phyloP scores from a whole-genome alignment of 2,888 invertebrate species.

The Eulithis testata region DNA sequence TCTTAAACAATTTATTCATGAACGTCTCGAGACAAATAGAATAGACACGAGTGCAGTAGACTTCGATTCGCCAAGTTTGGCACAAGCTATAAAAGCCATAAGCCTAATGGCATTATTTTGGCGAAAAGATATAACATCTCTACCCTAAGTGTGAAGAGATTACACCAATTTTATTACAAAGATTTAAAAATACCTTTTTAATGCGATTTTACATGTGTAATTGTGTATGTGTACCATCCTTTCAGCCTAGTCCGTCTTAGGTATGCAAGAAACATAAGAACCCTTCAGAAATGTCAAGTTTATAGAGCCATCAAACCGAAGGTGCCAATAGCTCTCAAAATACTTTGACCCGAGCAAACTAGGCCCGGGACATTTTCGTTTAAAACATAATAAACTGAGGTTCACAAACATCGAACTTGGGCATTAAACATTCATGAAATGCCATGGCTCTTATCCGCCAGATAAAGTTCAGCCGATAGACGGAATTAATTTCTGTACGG shows the following conservation, averaged over 20 bases:
- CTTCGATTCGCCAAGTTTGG: not conserved
- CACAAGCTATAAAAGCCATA: conserved; percentile 1
- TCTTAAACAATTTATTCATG: too few relatives aligned
- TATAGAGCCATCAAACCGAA: conserved; percentile 6
- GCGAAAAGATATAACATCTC: not conserved
- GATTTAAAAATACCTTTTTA: too few relatives aligned
- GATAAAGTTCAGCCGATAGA: conserved; percentile 45
- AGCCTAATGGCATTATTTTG: conserved; percentile 5
- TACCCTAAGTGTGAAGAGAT: not conserved
- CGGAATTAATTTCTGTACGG: conserved; percentile 40
- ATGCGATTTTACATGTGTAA: too few relatives aligned
- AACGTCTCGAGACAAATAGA: too few relatives aligned
- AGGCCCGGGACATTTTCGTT: conserved; percentile 19
- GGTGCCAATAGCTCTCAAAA: conserved; percentile 18
- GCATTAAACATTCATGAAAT: conserved; percentile 45
- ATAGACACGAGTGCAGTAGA: too few relatives aligned
- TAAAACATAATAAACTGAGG: conserved; percentile 36
- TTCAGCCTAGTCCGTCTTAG: too few relatives aligned
- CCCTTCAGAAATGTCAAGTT: conserved; percentile 1
- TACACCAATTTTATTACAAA: not conserved
- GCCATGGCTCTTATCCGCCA: conserved; percentile 41
- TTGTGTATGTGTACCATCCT: too few relatives aligned
- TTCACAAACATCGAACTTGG: conserved; percentile 38
- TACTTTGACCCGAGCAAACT: conserved; percentile 21
- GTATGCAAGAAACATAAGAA: not conserved